Conservation (phyloP, 2,888 invertebrate species). For the Coecobrya sp. region DNA sequence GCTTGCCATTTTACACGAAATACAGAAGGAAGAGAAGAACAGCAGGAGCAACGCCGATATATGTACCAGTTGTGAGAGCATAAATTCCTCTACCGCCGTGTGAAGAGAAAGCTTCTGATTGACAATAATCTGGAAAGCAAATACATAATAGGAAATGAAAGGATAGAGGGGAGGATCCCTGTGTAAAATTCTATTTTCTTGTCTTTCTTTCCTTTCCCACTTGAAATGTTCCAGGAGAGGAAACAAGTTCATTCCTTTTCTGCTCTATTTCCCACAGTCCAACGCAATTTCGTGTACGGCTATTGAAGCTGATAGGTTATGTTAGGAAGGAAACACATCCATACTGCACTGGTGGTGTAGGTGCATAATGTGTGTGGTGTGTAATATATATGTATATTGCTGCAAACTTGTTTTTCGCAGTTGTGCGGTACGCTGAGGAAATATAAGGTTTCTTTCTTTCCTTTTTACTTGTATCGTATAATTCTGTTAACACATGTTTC, state of each 20-base stretch:
- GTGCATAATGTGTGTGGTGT: not conserved
- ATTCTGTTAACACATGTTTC: constrained; percentile 72
- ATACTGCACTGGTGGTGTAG: not conserved
- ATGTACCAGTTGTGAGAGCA: not conserved
- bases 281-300: constrained; percentile 64
- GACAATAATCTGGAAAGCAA: constrained; percentile 79
- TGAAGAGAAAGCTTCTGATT: constrained; percentile 76
- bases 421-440: not conserved
- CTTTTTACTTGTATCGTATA: constrained; percentile 51
- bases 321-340: not conserved
- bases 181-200: constrained; percentile 71
- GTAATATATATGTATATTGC: not conserved
- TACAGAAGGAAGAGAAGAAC: not conserved
- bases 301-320: constrained; percentile 53
- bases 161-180: constrained; percentile 47
- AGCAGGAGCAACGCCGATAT: not conserved
- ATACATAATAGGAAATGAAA: constrained; percentile 63
- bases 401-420: not conserved
- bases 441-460: constrained; percentile 16
- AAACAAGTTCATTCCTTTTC: constrained; percentile 79
- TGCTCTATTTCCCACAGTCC: constrained; percentile 77
- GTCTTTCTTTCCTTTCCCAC: constrained; percentile 53
- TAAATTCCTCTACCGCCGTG: constrained; percentile 3
- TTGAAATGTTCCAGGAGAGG: constrained; percentile 67
- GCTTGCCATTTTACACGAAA: not conserved